Evolutionary conservation across 2,113 vertebrate species (phyloP).

Genomic region (Elachura formosa): DNA sequence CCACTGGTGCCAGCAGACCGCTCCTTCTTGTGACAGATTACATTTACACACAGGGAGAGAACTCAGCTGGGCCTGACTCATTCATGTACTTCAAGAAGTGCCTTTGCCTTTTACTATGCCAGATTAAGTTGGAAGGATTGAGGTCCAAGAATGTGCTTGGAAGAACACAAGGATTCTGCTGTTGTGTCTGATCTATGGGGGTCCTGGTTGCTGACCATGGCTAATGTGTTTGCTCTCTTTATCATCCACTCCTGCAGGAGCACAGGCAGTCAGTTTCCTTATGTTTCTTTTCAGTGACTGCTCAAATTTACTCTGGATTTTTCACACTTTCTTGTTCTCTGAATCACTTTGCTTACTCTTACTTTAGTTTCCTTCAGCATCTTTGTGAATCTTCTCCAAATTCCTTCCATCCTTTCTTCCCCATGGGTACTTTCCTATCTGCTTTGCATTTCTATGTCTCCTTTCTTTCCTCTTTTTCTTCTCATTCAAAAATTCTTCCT

Average conservation of each 20-base stretch:
- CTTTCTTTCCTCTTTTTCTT: background rate
- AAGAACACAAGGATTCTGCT: background rate
- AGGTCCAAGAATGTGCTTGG: background rate
- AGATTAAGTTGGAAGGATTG: background rate
- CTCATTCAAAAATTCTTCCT: background rate
- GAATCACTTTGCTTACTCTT: background rate
- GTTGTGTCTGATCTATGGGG: rapidly evolving
- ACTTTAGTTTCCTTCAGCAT: background rate
- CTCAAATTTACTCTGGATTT: background rate
- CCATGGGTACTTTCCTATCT: background rate
- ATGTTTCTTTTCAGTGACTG: background rate
- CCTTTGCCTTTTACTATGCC: background rate
- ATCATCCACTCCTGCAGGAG: background rate
- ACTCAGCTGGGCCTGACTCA: background rate
- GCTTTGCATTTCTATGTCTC: background rate
- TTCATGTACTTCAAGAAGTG: background rate
- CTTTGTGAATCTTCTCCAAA: background rate
- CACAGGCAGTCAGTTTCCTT: rapidly evolving
- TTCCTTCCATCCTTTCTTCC: background rate
- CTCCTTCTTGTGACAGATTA: rapidly evolving
- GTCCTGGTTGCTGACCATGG: rapidly evolving
- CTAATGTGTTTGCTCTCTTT: background rate
- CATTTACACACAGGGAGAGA: background rate
- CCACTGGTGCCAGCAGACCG: background rate
- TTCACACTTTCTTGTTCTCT: background rate